phyloP scores from a whole-genome alignment of 2,888 invertebrate genomes.

The Eustalomyia histrio region DNA sequence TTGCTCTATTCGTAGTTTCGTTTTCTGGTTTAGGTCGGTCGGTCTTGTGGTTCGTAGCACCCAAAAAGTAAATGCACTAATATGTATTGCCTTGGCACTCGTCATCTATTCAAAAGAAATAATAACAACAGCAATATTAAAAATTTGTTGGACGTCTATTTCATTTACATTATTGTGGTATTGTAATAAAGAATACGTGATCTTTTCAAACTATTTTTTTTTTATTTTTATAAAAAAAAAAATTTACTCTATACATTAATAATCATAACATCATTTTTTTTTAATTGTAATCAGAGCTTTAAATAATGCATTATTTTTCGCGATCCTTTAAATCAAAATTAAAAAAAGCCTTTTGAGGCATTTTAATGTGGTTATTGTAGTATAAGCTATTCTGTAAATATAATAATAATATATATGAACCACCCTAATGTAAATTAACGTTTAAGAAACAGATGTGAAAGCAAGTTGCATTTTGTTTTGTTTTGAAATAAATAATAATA shows the following conservation, averaged over 20 bases:
- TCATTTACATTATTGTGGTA: constrained; percentile 36
- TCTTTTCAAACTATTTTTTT: constrained; percentile 6
- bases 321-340: too few relatives aligned
- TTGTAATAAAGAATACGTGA: constrained; percentile 18
- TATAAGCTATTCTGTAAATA: too few relatives aligned
- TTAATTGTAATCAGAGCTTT: constrained; percentile 9
- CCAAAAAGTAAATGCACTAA: constrained; percentile 77
- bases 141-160: constrained; percentile 32
- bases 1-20: constrained; percentile 45
- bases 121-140: constrained; percentile 45
- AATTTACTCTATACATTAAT: constrained; percentile 22
- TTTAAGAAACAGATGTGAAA: too few relatives aligned
- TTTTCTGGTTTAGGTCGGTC: constrained; percentile 34
- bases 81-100: constrained; percentile 77
- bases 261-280: constrained; percentile 24
- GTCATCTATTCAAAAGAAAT: constrained; percentile 65
- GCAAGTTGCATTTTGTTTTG: too few relatives aligned
- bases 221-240: not conserved
- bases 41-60: constrained; percentile 59
- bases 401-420: too few relatives aligned
- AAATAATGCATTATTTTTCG: not conserved
- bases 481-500: too few relatives aligned
- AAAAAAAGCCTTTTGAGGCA: too few relatives aligned
- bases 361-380: too few relatives aligned
- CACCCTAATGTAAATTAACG: too few relatives aligned